Base-by-base conservation (phyloP, 2,113 vertebrate genomes). In the Cyprinodon brontotheroides region DNA sequence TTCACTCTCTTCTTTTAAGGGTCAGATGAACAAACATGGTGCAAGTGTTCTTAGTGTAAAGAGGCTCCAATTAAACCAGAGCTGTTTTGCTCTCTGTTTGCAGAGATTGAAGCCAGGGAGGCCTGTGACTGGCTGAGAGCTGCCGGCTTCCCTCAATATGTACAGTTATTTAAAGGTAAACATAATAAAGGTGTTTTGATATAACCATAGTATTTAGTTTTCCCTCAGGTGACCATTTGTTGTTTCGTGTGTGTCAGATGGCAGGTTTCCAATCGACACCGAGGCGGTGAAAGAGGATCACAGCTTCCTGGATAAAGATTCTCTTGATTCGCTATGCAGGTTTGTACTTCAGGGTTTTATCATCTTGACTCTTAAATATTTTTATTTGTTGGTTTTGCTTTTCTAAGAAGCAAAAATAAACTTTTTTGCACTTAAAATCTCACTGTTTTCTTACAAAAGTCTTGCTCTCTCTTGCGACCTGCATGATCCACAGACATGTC, bases 31-130 rank as follows among this genome's bases (percentile, higher is more conserved):
- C 85, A 88, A 29, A 29, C 29, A 1, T 29, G 29, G 29, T 29
- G 29, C 29, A 78, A 84, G 89, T 87, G 64, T 74, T 76, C 73
- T 85, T 70, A 11, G 20, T 67, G 14, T 77, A 86, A 88, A 74
- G 70, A 62, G 68, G 78, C 83, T 80, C 11, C 70, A 82, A 87
- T 75, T 80, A 43, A 70, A 84, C 85, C 74, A 75, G 77, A 65
- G 68, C 69, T 81, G 60, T 87, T 77, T 74, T 68, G 14, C 65
- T 57, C 15, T 22, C 43, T 89, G 90, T 95, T 91, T 86, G 2
- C 92, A 98, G 97, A 97, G 93, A 94, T 94, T 70, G 96, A 98
- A 94, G 96, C 95, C 79, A 96, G 93, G 83, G 96, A 96, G 93
- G 96, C 95, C 77, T 97, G 96, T 29, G 93, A 96, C 85, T 98